Evolutionary conservation across 2,888 invertebrate genomes (phyloP).

Genomic region (Parnassius orleans): DNA sequence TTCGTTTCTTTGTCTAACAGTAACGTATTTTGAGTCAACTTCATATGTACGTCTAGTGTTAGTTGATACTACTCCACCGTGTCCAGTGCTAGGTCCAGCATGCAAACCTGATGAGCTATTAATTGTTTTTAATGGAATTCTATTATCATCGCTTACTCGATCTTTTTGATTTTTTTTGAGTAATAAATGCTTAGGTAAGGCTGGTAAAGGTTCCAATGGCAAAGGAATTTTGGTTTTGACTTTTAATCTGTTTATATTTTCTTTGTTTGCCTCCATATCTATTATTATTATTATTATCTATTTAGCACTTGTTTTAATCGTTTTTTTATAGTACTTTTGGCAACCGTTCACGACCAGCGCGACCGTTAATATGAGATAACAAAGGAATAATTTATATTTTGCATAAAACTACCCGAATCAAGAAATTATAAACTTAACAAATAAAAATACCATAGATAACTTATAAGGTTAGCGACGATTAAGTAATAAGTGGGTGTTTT

Average conservation of each 20-base stretch:
- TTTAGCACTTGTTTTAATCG: slow-evolving; percentile 1
- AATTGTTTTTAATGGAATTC: slow-evolving; percentile 52
- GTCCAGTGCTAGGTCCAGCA: slow-evolving; percentile 33
- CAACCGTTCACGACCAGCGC: slow-evolving; percentile 49
- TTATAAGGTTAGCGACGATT: too few species aligned
- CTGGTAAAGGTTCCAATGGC: slow-evolving; percentile 53
- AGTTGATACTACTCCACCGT: slow-evolving; percentile 27
- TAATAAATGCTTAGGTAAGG: slow-evolving; percentile 49
- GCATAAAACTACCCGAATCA: slow-evolving; percentile 36
- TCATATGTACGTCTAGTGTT: slow-evolving; percentile 25
- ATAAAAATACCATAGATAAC: too few species aligned
- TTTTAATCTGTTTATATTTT: slow-evolving; percentile 44
- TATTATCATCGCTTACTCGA: slow-evolving; percentile 25
- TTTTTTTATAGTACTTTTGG: slow-evolving; percentile 3
- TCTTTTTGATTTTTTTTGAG: slow-evolving; percentile 31
- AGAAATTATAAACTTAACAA: background rate
- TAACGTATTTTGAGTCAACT: slow-evolving; percentile 40
- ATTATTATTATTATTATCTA: too few species aligned
- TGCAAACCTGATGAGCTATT: slow-evolving; percentile 30
- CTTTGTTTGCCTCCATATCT: slow-evolving; percentile 51
- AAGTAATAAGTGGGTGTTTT: too few species aligned
- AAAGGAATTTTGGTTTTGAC: slow-evolving; percentile 54
- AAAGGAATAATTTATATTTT: slow-evolving; percentile 6
- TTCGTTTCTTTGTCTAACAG: slow-evolving; percentile 42
- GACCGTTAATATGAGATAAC: slow-evolving; percentile 37